Percentiles rank a stretch among this genome's conserved stretches.
These are phyloP conservation scores for Myotis pilosus DNA, from an alignment of 2,797 vertebrate genomes.

Conservation along the genomic window DNA sequence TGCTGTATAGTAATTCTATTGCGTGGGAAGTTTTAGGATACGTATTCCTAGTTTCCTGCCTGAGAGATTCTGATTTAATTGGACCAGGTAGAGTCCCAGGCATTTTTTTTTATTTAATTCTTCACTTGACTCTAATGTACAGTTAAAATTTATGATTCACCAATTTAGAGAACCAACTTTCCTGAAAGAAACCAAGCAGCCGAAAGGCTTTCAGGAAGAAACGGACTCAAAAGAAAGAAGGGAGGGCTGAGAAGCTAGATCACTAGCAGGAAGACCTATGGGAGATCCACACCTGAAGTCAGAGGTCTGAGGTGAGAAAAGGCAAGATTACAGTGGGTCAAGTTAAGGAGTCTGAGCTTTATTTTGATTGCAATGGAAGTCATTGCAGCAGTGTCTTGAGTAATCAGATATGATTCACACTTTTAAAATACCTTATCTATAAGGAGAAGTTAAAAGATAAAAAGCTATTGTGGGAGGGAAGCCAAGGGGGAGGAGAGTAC, in stretches of 20 bases:
- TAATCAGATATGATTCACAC: neutral
- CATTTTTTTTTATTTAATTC: neutral
- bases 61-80: neutral
- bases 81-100: neutral
- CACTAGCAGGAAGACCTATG: neutral
- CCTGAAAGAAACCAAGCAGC: neutral
- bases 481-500: no score
- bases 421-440: neutral
- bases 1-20: neutral
- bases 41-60: neutral
- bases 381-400: neutral
- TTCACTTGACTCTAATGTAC: neutral
- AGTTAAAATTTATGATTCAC: neutral
- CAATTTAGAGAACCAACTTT: neutral
- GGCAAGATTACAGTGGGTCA: neutral
- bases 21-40: neutral
- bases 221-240: no score
- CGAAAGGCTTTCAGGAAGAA: neutral
- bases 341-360: neutral
- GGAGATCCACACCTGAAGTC: neutral
- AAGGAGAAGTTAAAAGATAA: neutral
- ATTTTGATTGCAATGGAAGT: neutral
- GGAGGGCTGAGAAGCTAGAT: neutral
- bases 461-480: neutral
- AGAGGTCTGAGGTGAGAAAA: neutral